These are phyloP conservation scores for Masnerella sp. DNA, from an alignment of 2,888 invertebrate genomes.

Conservation along the genomic window DNA sequence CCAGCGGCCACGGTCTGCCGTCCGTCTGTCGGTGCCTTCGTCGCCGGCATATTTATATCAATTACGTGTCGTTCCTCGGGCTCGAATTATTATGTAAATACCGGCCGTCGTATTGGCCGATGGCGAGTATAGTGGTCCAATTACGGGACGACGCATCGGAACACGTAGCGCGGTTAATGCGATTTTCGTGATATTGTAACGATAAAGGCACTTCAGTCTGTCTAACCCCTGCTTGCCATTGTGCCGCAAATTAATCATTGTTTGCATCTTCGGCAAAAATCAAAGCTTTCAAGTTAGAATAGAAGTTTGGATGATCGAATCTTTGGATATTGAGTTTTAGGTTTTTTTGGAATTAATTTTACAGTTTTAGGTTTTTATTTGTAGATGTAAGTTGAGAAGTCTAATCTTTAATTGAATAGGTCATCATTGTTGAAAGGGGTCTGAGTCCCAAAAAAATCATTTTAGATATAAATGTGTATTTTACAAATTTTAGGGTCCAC, in stretches of 20 bases:
- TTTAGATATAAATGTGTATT: too few relatives aligned
- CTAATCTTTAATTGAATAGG: too few relatives aligned
- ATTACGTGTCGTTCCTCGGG: constrained; percentile 74
- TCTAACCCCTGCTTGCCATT: constrained; percentile 15
- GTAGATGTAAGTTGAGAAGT: too few relatives aligned
- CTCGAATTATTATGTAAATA: constrained; percentile 76
- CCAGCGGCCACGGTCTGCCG: constrained; percentile 72
- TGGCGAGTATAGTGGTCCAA: constrained; percentile 60
- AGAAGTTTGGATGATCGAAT: too few relatives aligned
- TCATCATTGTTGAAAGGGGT: too few relatives aligned
- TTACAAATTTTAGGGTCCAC: too few relatives aligned
- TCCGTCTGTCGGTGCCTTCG: constrained; percentile 71
- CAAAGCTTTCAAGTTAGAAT: too few relatives aligned
- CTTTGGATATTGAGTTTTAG: too few relatives aligned
- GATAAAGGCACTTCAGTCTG: constrained; percentile 51
- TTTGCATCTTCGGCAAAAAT: not conserved
- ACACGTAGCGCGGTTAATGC: constrained; percentile 55
- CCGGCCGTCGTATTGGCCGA: constrained; percentile 58
- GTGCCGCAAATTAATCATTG: constrained; percentile 33
- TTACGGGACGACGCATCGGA: constrained; percentile 58
- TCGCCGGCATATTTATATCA: constrained; percentile 76
- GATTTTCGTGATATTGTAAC: constrained; percentile 60
- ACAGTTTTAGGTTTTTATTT: too few relatives aligned
- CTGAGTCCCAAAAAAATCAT: too few relatives aligned
- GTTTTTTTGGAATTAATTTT: too few relatives aligned